These are phyloP conservation scores for Actenoides lindsayi DNA, from an alignment of 2,113 vertebrate species.

Conservation along the genomic window DNA sequence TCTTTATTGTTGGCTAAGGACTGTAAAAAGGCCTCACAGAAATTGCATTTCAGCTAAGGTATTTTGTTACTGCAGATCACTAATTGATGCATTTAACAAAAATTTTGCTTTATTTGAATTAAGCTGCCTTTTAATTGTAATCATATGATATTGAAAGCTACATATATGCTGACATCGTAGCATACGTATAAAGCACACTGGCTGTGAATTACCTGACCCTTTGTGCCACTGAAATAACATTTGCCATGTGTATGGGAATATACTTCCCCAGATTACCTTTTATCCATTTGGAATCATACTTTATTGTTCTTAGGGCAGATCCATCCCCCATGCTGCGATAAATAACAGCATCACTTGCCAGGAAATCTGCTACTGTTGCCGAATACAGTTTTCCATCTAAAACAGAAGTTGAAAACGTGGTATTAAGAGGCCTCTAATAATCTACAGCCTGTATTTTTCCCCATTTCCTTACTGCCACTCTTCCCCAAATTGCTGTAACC, in stretches of 20 bases:
- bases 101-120: not conserved
- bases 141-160: not conserved
- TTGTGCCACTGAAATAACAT: not conserved
- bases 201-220: not conserved
- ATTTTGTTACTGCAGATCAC: constrained; percentile 54
- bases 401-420: constrained; percentile 45
- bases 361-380: constrained; percentile 97
- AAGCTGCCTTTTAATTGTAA: not conserved
- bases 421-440: constrained; percentile 27
- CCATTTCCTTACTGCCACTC: not conserved
- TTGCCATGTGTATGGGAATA: not conserved
- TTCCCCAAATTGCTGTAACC: constrained; percentile 15
- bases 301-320: constrained; percentile 96
- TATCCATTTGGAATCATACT: constrained; percentile 99
- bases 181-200: not conserved
- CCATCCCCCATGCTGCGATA: constrained; percentile 98
- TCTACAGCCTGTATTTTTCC: not conserved
- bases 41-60: constrained; percentile 41
- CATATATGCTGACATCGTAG: not conserved
- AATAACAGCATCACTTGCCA: constrained; percentile 98
- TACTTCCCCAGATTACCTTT: constrained; percentile 85
- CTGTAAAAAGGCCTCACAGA: constrained; percentile 46
- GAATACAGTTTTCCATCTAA: constrained; percentile 97
- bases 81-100: constrained; percentile 57
- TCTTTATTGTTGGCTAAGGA: constrained; percentile 60